These are phyloP conservation scores for Ranitomeya imitator DNA, from an alignment of 2,113 vertebrate species.

Conservation along the genomic window DNA sequence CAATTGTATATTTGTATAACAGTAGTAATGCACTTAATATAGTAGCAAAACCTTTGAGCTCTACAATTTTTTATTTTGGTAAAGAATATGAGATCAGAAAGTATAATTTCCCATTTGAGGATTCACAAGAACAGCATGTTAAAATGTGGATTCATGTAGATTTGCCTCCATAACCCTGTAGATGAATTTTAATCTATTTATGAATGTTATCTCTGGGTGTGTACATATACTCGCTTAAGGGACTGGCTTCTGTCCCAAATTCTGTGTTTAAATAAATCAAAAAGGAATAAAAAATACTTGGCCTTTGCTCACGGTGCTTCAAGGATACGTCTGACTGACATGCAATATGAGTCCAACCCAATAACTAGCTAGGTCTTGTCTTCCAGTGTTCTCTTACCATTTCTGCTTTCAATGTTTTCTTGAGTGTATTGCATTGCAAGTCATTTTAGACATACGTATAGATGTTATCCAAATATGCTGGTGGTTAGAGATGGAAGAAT, in stretches of 20 bases:
- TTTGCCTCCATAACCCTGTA: slow-evolving; percentile 14
- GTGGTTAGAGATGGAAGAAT: background rate
- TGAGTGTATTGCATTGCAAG: background rate
- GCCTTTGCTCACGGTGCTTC: slow-evolving; percentile 30
- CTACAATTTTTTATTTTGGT: background rate
- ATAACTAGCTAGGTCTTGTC: slow-evolving; percentile 44
- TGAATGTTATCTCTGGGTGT: slow-evolving; percentile 49
- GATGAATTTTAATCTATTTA: slow-evolving; percentile 35
- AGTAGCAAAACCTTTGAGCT: slow-evolving; percentile 7
- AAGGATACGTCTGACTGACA: slow-evolving; percentile 42
- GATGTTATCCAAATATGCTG: no score
- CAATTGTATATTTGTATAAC: background rate
- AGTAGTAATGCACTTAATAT: background rate
- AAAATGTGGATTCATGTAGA: background rate
- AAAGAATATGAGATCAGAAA: slow-evolving; percentile 29
- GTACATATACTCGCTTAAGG: slow-evolving; percentile 25
- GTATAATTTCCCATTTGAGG: slow-evolving; percentile 9
- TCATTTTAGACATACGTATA: background rate
- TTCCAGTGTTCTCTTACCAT: background rate
- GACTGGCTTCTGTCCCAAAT: slow-evolving; percentile 52
- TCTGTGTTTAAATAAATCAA: slow-evolving; percentile 37
- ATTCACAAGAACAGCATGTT: slow-evolving; percentile 21
- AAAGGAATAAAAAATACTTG: slow-evolving; percentile 36
- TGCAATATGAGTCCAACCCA: slow-evolving; percentile 18
- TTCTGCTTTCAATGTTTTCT: slow-evolving; percentile 21